phyloP scores from a whole-genome alignment of 2,888 invertebrate species.

The Drosophila peninsularis region DNA sequence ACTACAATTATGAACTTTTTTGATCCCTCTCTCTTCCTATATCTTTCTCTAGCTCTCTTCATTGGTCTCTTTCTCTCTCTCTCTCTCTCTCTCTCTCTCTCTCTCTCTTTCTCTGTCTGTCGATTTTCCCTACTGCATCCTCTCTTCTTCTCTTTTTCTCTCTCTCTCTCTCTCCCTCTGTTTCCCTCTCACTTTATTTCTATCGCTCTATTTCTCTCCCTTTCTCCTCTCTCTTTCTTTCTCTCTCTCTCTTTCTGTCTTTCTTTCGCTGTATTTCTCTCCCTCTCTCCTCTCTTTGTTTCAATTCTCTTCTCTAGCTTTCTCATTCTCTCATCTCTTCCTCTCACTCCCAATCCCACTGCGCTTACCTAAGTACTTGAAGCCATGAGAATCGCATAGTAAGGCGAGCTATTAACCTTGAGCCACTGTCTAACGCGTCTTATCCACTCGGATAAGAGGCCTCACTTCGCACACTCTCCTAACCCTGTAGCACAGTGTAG shows the following conservation, averaged over 20 bases:
- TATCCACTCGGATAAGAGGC: neutral
- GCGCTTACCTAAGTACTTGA: neutral
- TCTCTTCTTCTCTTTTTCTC: neutral
- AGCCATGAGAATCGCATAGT: constrained; percentile 3
- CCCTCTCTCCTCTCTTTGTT: neutral
- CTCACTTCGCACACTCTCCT: neutral
- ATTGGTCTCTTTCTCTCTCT: neutral
- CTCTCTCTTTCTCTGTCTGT: neutral
- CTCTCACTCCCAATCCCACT: neutral
- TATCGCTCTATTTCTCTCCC: neutral
- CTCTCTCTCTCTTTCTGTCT: neutral
- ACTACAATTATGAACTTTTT: neutral
- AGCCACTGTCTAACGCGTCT: too few relatives aligned
- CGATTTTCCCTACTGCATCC: too few relatives aligned
- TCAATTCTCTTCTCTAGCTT: neutral
- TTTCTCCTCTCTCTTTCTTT: neutral
- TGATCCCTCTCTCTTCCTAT: neutral
- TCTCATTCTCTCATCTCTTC: neutral
- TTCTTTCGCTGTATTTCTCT: too few relatives aligned
- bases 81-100: neutral
- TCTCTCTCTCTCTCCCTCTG: neutral
- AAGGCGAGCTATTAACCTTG: neutral
- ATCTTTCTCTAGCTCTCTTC: too few relatives aligned
- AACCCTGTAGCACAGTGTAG: constrained; percentile 51
- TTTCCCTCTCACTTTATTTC: neutral